Base-by-base conservation (phyloP, 2,113 vertebrate species). In the Rhinichthys klamathensis region DNA sequence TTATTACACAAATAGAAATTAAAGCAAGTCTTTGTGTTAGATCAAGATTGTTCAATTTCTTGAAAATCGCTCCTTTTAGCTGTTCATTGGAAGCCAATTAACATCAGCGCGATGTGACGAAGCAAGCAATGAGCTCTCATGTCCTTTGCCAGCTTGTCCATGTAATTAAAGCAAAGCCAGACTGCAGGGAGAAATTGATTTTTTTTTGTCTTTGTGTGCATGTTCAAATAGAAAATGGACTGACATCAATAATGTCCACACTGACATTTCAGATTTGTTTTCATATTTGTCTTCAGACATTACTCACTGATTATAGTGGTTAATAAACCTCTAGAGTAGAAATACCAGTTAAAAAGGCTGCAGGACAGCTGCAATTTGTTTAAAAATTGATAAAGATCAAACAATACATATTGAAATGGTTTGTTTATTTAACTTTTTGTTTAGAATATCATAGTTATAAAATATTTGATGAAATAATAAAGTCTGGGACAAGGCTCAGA, bases 171-270 rank as follows among this genome's bases (percentile, higher is more conserved):
- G 27, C 18, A 54, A 51, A 76, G 54, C 11, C 41, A 41, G 44
- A 27, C 46, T 70, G 30, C 35, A 65, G 61, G 27, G 80, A 81
- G 27, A 81, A 69, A 81, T 54, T 69, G 80, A 81, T 81, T 81
- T 49, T 30, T 30, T 49, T 51, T 76, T 51, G 18, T 56, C 18
- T 58, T 38, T 63, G 78, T 80, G 78, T 80, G 58, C n/a, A 30
- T 44, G 41, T 86, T 81, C 51, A 67, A 75, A 83, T 77, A 56
- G 60, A 85, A 85, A 82, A 76, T 72, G 46, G 41, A 79, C 23
- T 82, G 83, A 78, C 85, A 87, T 84, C 80, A 54, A 60, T 81
- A 65, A 72, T 81, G 74, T 80, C 35, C 46, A 25, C 27, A 65
- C 56, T 81, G 27, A 72, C 58, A 61, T 35, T 86, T 75, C 54